These are phyloP conservation scores for Trichonephila clavipes DNA, from an alignment of 1,140 invertebrate species.

Conservation along the genomic window DNA sequence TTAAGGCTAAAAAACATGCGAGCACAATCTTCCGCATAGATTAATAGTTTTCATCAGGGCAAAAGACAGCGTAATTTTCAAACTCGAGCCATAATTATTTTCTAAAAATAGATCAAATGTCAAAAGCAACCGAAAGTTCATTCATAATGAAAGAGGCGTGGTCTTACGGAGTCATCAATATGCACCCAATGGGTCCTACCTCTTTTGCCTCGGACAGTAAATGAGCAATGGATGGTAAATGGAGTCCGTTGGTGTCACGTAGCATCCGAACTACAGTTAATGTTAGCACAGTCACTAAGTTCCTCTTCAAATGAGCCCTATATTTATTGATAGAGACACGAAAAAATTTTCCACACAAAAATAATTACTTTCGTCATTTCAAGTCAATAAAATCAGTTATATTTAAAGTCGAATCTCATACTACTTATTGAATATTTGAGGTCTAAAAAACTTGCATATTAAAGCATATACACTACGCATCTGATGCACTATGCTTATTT, in stretches of 20 bases:
- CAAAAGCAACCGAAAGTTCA: constrained; percentile 24
- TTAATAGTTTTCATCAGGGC: neutral
- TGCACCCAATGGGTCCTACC: constrained; percentile 7
- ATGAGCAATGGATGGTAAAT: constrained; percentile 1
- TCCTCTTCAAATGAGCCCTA: neutral
- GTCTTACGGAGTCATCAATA: constrained; percentile 20
- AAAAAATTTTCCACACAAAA: neutral
- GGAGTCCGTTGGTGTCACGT: neutral
- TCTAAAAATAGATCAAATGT: constrained; percentile 40
- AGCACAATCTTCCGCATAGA: neutral
- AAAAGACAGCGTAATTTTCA: neutral
- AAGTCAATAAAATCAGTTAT: too few relatives aligned
- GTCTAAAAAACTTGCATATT: too few relatives aligned
- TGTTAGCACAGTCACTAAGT: neutral
- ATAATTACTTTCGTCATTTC: neutral
- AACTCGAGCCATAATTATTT: constrained; percentile 30
- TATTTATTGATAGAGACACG: neutral
- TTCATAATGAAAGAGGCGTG: constrained; percentile 31
- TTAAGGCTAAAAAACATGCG: neutral
- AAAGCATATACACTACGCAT: too few relatives aligned
- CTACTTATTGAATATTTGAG: too few relatives aligned
- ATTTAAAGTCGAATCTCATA: too few relatives aligned
- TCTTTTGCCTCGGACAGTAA: neutral
- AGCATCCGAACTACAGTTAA: neutral
- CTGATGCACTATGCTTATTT: too few relatives aligned